These are phyloP conservation scores for Cryptus armator DNA, from an alignment of 2,888 invertebrate species.

Conservation along the genomic window DNA sequence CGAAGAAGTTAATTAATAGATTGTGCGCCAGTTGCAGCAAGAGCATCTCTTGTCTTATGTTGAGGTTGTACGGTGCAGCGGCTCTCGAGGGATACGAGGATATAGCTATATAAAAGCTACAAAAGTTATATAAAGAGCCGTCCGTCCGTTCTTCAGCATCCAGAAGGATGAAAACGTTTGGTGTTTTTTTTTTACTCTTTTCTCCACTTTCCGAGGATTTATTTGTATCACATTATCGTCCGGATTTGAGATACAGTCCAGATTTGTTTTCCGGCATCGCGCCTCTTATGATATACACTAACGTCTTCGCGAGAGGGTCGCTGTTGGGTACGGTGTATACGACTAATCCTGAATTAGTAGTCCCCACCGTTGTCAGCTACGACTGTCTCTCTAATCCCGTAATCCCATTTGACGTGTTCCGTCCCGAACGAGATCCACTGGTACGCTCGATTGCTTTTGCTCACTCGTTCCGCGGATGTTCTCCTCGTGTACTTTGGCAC, in stretches of 20 bases:
- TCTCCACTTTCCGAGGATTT: conserved; percentile 26
- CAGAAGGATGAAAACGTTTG: conserved; percentile 4
- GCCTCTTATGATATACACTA: not conserved
- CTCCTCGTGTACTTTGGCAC: not conserved
- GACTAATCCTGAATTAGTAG: conserved; percentile 54
- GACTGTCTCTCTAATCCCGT: conserved; percentile 44
- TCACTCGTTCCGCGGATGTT: not conserved
- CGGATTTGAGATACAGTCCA: conserved; percentile 4
- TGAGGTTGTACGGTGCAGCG: not conserved
- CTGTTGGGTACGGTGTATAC: conserved; percentile 4
- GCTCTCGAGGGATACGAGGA: not conserved
- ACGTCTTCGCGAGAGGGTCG: not conserved
- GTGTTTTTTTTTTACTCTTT: not conserved
- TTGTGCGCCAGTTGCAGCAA: not conserved
- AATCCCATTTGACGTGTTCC: conserved; percentile 56
- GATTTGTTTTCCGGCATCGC: not conserved
- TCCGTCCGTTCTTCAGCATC: not conserved
- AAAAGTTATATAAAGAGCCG: not conserved
- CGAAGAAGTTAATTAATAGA: not conserved
- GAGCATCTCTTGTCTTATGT: not conserved
- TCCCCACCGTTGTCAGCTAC: conserved; percentile 38
- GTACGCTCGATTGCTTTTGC: conserved; percentile 41
- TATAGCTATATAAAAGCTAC: not conserved
- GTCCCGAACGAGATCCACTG: conserved; percentile 17
- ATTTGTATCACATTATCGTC: conserved; percentile 14